A percentile compares a stretch with the other conserved stretches of the same genome.
Conservation (phyloP, 2,113 vertebrate genomes). For the Myanophis thanlyinensis region DNA sequence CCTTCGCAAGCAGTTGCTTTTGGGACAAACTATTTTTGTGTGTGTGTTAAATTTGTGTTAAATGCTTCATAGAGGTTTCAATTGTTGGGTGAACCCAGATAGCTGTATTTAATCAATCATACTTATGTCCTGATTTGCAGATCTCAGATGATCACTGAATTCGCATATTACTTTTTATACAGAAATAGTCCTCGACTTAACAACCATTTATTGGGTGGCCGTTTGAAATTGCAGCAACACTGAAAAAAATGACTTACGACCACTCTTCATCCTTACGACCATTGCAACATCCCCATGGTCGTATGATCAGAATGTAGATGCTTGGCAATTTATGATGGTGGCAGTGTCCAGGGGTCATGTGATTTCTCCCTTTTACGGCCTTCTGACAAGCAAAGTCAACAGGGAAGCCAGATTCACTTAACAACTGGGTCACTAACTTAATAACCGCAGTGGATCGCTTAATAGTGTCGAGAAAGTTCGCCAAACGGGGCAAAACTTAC, state of each 20-base stretch:
- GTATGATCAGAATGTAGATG: neutral
- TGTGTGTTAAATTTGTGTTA: too few relatives aligned
- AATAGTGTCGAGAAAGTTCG: too few relatives aligned
- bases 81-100: neutral
- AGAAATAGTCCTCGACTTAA: neutral
- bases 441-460: too few relatives aligned
- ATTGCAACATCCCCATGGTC: neutral
- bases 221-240: neutral
- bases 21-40: too few relatives aligned
- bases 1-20: too few relatives aligned
- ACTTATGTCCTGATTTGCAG: neutral
- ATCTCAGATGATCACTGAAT: neutral
- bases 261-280: neutral
- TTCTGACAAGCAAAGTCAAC: too few relatives aligned
- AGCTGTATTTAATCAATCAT: neutral
- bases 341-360: too few relatives aligned
- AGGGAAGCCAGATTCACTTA: too few relatives aligned
- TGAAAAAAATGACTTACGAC: neutral
- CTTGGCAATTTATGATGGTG: neutral
- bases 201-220: neutral
- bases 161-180: neutral
- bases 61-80: neutral
- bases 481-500: too few relatives aligned
- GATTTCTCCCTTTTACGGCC: too few relatives aligned
- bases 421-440: too few relatives aligned